Evolutionary conservation across 2,888 invertebrate species (phyloP), one percentile per base, ranked within the genome.

Genomic region (Resseliella maxima): DNA sequence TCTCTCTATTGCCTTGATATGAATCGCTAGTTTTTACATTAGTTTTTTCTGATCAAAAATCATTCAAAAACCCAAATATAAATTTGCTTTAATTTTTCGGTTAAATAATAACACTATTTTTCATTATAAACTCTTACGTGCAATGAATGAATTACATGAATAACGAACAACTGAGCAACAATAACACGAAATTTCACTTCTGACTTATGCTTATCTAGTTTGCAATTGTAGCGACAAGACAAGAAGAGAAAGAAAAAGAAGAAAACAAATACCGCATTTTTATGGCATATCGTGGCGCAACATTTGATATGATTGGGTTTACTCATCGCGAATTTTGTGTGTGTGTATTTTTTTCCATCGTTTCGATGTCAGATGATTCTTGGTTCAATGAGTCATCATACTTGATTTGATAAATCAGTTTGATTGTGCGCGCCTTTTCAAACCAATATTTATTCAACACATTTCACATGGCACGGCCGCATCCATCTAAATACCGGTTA

Each of bases 371-470:
- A 27, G 72, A 72, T 31, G 31, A 72, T 72, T 72, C 31, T 31
- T 15, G 72, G 72, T 31, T 72, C 31, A 72, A 31, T 72, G 72
- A 72, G 27, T 72, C 72, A 72, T 72, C 72, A 2, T 2, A 15
- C n/a, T n/a, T n/a, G n/a, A n/a, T 27, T 31, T 27, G 72, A 72
- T 72, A 12, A 2, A 72, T 35, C 35, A 21, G 72, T 15, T 24
- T 27, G 27, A 2, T 12, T 10, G 15, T 15, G 10, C 18, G 46
- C 46, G 46, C 46, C 5, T 21, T 3, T 35, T 31, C 72, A 31
- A 72, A 35, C 72, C 31, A 72, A 72, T 72, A 72, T 72, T 72
- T 72, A 31, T 35, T 2, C 72, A 72, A 31, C 59, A 59, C 59
- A 24, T 59, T 2, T 24, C 12, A 5, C 59, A 24, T 59, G 24